Base-by-base conservation (phyloP, 2,797 vertebrate genomes). In the Merluccius polli region DNA sequence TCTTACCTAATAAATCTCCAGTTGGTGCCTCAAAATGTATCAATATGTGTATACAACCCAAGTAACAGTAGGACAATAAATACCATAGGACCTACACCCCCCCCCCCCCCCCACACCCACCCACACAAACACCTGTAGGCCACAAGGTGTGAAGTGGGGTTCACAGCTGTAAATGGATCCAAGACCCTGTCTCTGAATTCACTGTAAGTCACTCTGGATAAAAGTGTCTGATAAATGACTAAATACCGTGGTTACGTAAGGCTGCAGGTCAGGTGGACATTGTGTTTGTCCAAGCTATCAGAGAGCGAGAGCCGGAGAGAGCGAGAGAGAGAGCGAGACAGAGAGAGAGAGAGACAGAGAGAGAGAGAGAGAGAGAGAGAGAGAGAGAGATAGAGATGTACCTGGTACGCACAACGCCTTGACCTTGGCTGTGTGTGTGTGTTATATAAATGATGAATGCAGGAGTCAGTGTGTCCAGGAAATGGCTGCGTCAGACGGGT, bases 281-380 rank as follows among this genome's bases (percentile, higher is more conserved):
- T 52, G 67, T 88, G 79, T 90, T 90, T 89, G 81, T 67, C 75
- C 77, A 79, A 83, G 86, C 83, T 84, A 87, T 87, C 77, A 68
- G 29, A 68, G 65, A 29, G 65, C 30, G 24, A 31, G 65, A 30
- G 65, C 13, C 65, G 30, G 48, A 67, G 65, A 67, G 27, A 67
- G 24, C 29, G 65, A n/a, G 59, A 65, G 21, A 29, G 59, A 65
- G 59, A 35, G 71, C 24, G 41, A 65, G 59, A 65, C n/a, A 65
- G 21, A 29, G 59, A 59, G 52, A 18, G 44, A 32, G 18, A 63
- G 24, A 63, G 21, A 63, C 2, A 63, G 59, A n/a, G 59, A 63
- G 21, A 27, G 59, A 63, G 59, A 35, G 71, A 63, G 41, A 63
- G 59, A 63, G 59, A 63, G 59, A 44, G 21, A 27, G 52, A 59